These are phyloP conservation scores for Drosophila melanica DNA, from an alignment of 1,140 invertebrate genomes.

Conservation along the genomic window DNA sequence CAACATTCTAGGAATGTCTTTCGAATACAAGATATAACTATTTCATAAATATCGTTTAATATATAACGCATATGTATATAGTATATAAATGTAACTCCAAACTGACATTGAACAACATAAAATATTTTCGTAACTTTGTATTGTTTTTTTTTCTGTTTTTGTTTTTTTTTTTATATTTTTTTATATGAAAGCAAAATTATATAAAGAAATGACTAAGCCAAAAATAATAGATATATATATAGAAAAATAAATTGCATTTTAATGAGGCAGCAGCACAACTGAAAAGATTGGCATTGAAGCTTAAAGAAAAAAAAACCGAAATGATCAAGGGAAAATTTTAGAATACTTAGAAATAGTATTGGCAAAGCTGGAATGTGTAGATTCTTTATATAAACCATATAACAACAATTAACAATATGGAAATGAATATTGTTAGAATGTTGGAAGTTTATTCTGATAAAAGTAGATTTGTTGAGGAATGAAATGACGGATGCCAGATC, in stretches of 20 bases:
- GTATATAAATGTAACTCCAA: slow-evolving; percentile 82
- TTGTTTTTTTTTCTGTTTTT: slow-evolving; percentile 38
- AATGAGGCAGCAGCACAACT: slow-evolving; percentile 46
- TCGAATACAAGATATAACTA: slow-evolving; percentile 30
- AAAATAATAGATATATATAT: slow-evolving; percentile 30
- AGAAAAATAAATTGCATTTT: slow-evolving; percentile 52
- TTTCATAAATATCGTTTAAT: slow-evolving; percentile 38
- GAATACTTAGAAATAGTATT: no score
- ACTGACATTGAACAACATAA: slow-evolving; percentile 84
- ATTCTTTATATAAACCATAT: no score
- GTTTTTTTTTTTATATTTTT: slow-evolving; percentile 34
- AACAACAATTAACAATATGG: no score
- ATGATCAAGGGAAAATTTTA: slow-evolving; percentile 1
- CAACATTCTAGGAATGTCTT: slow-evolving; percentile 71
- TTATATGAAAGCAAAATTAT: slow-evolving; percentile 46
- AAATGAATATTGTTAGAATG: no score
- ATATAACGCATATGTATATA: slow-evolving; percentile 81
- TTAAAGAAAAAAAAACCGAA: slow-evolving; percentile 2
- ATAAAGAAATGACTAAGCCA: slow-evolving; percentile 61
- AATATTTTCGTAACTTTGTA: slow-evolving; percentile 78
- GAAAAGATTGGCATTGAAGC: slow-evolving; percentile 43
- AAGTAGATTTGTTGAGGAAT: no score
- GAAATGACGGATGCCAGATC: no score
- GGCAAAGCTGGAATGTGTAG: no score
- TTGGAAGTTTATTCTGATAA: no score